phyloP scores from a whole-genome alignment of 2,888 invertebrate genomes.

The Pseudoips prasinana region DNA sequence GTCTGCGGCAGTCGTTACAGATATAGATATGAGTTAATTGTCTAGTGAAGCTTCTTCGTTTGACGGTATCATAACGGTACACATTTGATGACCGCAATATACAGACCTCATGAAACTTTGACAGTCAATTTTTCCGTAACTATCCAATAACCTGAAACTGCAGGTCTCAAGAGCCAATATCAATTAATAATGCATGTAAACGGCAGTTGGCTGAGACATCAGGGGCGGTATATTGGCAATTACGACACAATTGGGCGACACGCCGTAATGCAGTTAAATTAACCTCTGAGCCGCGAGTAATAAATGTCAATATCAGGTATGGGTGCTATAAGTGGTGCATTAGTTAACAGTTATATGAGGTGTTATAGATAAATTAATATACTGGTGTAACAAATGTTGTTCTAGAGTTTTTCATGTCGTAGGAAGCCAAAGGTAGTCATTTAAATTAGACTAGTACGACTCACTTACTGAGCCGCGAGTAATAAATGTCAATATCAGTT shows the following conservation, averaged over 20 bases:
- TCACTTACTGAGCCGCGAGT: too few species aligned
- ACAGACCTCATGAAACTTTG: too few species aligned
- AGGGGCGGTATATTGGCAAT: constrained; percentile 32
- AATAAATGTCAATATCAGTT: too few species aligned
- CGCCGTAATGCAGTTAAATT: constrained; percentile 22
- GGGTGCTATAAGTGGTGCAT: background rate
- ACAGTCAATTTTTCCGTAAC: background rate
- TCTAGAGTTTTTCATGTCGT: too few species aligned
- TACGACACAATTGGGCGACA: constrained; percentile 26
- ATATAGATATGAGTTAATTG: too few species aligned
- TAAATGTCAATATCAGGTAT: constrained; percentile 14
- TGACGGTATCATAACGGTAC: too few species aligned
- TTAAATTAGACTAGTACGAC: too few species aligned
- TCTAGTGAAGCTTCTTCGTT: too few species aligned
- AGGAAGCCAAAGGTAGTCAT: too few species aligned
- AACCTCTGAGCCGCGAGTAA: constrained; percentile 18
- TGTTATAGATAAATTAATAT: background rate
- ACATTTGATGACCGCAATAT: too few species aligned
- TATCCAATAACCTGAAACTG: constrained; percentile 7
- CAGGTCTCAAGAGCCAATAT: constrained; percentile 22
- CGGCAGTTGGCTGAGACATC: constrained; percentile 27
- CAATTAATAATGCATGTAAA: constrained; percentile 41
- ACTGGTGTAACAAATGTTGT: too few species aligned
- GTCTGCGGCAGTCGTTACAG: too few species aligned
- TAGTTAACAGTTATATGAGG: background rate